These are phyloP conservation scores for Trissolcus brochymenae DNA, from an alignment of 2,888 invertebrate species.

Conservation along the genomic window DNA sequence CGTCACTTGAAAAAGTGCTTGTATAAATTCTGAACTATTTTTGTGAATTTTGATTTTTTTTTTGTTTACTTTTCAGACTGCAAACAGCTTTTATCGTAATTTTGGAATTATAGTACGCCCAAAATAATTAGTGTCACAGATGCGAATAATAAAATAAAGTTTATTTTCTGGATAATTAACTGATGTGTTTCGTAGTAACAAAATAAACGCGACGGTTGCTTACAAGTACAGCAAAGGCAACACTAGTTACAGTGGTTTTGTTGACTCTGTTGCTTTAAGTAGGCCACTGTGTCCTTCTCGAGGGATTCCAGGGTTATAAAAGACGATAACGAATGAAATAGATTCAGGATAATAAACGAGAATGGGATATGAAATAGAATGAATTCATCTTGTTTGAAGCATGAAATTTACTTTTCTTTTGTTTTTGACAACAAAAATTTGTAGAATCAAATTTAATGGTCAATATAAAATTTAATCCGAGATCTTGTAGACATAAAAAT, in stretches of 20 bases:
- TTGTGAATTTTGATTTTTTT: not conserved
- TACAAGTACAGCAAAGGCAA: conserved; percentile 29
- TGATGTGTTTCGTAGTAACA: conserved; percentile 29
- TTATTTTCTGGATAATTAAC: conserved; percentile 48
- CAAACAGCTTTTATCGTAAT: not conserved
- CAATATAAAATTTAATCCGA: too few species aligned
- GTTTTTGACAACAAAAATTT: not conserved
- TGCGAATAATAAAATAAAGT: conserved; percentile 14
- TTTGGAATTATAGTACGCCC: not conserved
- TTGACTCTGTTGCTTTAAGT: conserved; percentile 48
- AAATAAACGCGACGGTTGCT: conserved; percentile 32
- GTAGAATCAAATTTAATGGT: too few species aligned
- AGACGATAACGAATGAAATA: conserved; percentile 65
- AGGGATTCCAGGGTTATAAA: conserved; percentile 47
- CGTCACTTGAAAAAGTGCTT: not conserved
- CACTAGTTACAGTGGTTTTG: conserved; percentile 34
- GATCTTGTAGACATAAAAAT: too few species aligned
- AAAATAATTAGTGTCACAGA: not conserved
- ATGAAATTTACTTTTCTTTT: not conserved
- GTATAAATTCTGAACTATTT: not conserved
- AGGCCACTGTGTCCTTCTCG: conserved; percentile 38
- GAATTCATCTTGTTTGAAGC: conserved; percentile 50
- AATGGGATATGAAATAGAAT: conserved; percentile 46
- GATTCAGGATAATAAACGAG: conserved; percentile 65
- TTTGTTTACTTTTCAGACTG: not conserved